Evolutionary conservation across 1,140 invertebrate species (phyloP).

Genomic region (Ditylenchus dipsaci): DNA sequence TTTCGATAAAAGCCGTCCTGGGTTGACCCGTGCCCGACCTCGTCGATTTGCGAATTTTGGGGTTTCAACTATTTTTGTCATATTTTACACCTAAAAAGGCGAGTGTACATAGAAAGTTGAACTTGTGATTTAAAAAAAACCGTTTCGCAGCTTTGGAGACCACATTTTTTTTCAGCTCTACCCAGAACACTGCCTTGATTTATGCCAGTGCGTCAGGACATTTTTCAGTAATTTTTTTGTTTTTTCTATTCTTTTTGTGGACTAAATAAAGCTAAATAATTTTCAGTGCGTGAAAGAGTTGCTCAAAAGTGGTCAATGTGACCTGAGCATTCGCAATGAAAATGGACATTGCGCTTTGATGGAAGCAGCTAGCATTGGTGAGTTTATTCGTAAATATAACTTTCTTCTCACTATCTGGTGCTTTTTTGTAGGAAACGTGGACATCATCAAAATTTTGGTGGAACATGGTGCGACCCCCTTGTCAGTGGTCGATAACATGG

Average conservation of each 20-base stretch:
- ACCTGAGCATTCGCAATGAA: slow-evolving; percentile 69
- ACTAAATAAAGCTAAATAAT: neutral
- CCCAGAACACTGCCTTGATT: slow-evolving; percentile 97
- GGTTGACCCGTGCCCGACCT: too few relatives aligned
- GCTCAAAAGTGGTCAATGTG: slow-evolving; percentile 17
- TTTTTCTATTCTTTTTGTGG: slow-evolving; percentile 51
- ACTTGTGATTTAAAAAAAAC: too few relatives aligned
- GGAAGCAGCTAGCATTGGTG: slow-evolving; percentile 82
- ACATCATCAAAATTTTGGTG: slow-evolving; percentile 79
- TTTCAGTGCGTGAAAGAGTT: slow-evolving; percentile 45
- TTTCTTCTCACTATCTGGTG: too few relatives aligned
- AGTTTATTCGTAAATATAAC: slow-evolving; percentile 9
- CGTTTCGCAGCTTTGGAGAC: too few relatives aligned
- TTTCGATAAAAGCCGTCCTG: too few relatives aligned
- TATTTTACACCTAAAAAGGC: too few relatives aligned
- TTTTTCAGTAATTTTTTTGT: slow-evolving; percentile 77
- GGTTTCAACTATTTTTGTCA: too few relatives aligned
- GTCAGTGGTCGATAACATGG: slow-evolving; percentile 78
- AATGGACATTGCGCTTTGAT: slow-evolving; percentile 97
- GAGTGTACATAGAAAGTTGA: too few relatives aligned
- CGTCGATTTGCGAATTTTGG: too few relatives aligned
- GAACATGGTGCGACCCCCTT: slow-evolving; percentile 81
- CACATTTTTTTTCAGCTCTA: slow-evolving; percentile 75
- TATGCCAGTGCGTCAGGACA: slow-evolving; percentile 94
- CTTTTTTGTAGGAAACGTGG: slow-evolving; percentile 83